Evolutionary conservation across 37 sponge, comb jelly and placozoan genomes (phyloP).

Genomic region (Agelas oroides): DNA sequence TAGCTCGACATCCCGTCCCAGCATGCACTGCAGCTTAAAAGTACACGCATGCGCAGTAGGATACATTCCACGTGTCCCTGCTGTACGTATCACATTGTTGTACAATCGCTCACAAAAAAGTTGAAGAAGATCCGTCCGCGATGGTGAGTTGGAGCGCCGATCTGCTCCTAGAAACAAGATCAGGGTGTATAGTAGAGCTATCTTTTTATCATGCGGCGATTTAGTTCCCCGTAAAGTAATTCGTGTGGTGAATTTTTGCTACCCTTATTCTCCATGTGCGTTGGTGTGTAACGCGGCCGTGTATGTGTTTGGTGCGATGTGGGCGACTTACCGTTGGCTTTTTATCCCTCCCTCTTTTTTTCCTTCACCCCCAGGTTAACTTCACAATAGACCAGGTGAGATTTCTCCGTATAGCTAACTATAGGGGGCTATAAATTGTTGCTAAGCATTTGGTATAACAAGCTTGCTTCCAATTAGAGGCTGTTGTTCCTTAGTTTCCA

Average conservation of each 20-base stretch:
- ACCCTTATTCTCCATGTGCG: too few relatives aligned
- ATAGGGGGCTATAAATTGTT: too few relatives aligned
- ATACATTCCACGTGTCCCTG: not conserved
- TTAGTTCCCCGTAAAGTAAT: too few relatives aligned
- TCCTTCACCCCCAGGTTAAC: slow-evolving; percentile 74
- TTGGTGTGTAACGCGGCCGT: too few relatives aligned
- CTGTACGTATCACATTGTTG: not conserved
- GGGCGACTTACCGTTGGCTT: too few relatives aligned
- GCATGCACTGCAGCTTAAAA: not conserved
- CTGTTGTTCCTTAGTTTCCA: too few relatives aligned
- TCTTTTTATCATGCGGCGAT: not conserved
- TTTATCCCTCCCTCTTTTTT: not conserved
- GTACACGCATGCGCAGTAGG: slow-evolving; percentile 3
- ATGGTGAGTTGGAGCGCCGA: slow-evolving; percentile 22
- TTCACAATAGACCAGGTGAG: slow-evolving; percentile 95
- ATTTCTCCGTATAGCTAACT: not conserved
- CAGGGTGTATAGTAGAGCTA: not conserved
- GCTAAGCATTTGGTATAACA: too few relatives aligned
- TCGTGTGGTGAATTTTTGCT: too few relatives aligned
- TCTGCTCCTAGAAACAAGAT: not conserved
- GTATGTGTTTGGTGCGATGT: not conserved
- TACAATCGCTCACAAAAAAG: too few relatives aligned
- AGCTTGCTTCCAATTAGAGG: too few relatives aligned
- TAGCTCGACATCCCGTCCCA: too few relatives aligned
- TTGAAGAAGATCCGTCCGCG: slow-evolving; percentile 6